phyloP scores from a whole-genome alignment of 2,797 vertebrate genomes.

The Coendou prehensilis region DNA sequence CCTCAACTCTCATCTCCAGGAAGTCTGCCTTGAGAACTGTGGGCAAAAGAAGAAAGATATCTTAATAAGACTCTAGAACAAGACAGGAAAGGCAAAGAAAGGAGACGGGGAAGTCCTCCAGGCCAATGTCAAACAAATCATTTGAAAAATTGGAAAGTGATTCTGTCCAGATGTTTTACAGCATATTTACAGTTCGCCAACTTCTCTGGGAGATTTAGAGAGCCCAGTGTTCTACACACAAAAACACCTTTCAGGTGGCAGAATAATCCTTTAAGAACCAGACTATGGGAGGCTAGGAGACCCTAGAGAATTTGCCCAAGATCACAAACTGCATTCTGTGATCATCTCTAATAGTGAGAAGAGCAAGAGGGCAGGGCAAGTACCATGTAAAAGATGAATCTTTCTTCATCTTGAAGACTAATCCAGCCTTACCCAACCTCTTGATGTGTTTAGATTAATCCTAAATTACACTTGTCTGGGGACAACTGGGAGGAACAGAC shows the following conservation, averaged over 20 bases:
- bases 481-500: not conserved
- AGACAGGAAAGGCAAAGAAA: not conserved
- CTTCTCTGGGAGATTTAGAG: constrained; percentile 34
- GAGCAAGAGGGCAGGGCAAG: not conserved
- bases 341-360: constrained; percentile 1
- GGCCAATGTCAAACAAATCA: not conserved
- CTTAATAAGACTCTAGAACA: constrained; percentile 45
- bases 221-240: not conserved
- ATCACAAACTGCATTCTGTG: constrained; percentile 44
- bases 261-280: constrained; percentile 29
- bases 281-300: not conserved
- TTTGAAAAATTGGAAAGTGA: constrained; percentile 4
- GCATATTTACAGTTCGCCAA: not conserved
- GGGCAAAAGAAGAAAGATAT: constrained; percentile 68
- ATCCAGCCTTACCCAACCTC: not conserved
- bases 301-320: not conserved
- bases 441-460: not conserved
- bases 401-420: not conserved
- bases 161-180: constrained; percentile 32
- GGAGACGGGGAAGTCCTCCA: not conserved
- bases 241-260: constrained; percentile 31
- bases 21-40: constrained; percentile 89
- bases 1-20: constrained; percentile 90
- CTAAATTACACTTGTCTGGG: not conserved
- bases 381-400: constrained; percentile 7